Percentiles rank a stretch among this genome's conserved stretches.
phyloP scores from a whole-genome alignment of 2,888 invertebrate genomes.

The Drosophila flavopinicola region DNA sequence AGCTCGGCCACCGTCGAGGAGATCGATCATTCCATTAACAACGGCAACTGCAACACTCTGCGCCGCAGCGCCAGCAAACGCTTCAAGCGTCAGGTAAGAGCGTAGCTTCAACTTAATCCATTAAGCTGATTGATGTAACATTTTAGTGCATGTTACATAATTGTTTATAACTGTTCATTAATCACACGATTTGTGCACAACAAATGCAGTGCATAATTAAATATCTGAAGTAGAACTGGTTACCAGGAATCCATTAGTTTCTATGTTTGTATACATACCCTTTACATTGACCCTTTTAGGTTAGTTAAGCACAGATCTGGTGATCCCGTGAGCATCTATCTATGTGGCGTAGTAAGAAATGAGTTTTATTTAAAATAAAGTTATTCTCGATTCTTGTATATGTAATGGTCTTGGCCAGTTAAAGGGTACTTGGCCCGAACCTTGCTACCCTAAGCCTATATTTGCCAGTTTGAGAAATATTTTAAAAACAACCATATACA shows the following conservation, averaged over 20 bases:
- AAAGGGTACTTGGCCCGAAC: no score
- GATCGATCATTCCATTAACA: slow-evolving; percentile 77
- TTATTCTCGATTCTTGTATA: no score
- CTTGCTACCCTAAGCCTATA: no score
- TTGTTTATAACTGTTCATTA: slow-evolving; percentile 26
- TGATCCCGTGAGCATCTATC: no score
- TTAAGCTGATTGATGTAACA: slow-evolving; percentile 53
- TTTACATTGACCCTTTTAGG: not conserved
- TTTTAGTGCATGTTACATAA: slow-evolving; percentile 12
- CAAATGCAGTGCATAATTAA: slow-evolving; percentile 19
- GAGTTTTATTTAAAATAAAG: no score
- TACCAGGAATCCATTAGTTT: slow-evolving; percentile 5
- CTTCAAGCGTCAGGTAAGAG: slow-evolving; percentile 86
- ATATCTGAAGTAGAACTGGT: slow-evolving; percentile 2
- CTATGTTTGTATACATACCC: not conserved
- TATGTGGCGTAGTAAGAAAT: no score
- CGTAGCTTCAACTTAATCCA: slow-evolving; percentile 10
- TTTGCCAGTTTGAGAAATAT: no score
- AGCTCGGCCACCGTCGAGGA: slow-evolving; percentile 77
- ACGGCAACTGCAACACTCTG: slow-evolving; percentile 89
- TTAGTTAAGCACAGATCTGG: no score
- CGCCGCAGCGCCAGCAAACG: slow-evolving; percentile 92
- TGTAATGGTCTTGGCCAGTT: no score
- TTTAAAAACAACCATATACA: no score
- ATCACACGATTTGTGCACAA: slow-evolving; percentile 13